Conservation (phyloP, 2,888 invertebrate species). For the Tridacna gigas region DNA sequence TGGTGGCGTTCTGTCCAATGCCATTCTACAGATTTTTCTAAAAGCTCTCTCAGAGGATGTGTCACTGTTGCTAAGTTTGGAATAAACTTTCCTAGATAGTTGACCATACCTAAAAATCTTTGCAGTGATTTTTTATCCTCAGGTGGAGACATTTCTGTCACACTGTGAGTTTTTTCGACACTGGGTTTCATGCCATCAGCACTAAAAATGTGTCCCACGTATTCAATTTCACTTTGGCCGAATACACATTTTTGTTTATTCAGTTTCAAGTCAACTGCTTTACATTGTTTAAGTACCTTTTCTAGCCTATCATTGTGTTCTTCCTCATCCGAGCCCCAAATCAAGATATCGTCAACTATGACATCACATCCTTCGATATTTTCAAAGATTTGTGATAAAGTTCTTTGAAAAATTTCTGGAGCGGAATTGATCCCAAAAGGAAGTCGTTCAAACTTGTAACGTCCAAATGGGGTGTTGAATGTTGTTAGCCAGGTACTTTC, state of each 20-base stretch:
- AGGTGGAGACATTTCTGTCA: constrained; percentile 48
- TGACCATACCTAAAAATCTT: constrained; percentile 62
- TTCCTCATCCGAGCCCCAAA: constrained; percentile 19
- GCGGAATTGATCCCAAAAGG: constrained; percentile 61
- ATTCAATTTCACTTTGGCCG: constrained; percentile 25
- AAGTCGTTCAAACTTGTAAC: constrained; percentile 45
- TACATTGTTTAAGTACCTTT: constrained; percentile 18
- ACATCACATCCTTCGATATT: constrained; percentile 39
- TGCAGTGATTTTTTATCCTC: constrained; percentile 54
- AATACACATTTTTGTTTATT: constrained; percentile 28
- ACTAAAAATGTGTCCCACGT: constrained; percentile 58
- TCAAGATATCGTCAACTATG: constrained; percentile 39
- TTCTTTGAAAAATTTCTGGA: constrained; percentile 46
- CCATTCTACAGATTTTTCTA: constrained; percentile 40
- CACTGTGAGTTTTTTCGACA: constrained; percentile 53
- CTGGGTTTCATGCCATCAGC: constrained; percentile 56
- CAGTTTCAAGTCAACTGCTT: constrained; percentile 33
- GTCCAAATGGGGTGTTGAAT: constrained; percentile 49
- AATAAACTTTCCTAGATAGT: constrained; percentile 63
- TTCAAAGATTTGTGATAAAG: constrained; percentile 47
- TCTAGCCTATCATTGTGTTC: constrained; percentile 38
- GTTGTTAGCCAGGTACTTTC: constrained; percentile 41
- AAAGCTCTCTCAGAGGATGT: constrained; percentile 33
- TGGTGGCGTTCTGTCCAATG: constrained; percentile 25
- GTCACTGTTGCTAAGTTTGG: constrained; percentile 53